Percentiles rank a stretch among this genome's conserved stretches.
phyloP scores from a whole-genome alignment of 2,888 invertebrate species.

The Pecten maximus region DNA sequence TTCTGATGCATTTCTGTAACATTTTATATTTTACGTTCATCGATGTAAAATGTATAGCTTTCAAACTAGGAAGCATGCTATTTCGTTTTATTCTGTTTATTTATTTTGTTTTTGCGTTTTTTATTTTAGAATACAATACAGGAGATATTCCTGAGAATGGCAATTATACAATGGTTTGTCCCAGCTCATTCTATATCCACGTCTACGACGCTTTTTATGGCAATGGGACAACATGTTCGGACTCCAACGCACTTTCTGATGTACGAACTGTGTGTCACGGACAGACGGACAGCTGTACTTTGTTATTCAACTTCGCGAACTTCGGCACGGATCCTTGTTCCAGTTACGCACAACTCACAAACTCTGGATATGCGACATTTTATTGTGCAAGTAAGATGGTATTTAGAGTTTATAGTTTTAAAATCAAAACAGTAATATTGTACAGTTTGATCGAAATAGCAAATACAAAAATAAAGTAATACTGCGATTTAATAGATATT shows the following conservation, averaged over 20 bases:
- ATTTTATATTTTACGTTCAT: no score
- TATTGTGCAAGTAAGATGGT: neutral
- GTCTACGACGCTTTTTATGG: constrained; percentile 13
- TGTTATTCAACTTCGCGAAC: neutral
- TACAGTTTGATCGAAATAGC: no score
- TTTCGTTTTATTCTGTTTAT: no score
- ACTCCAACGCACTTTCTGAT: neutral
- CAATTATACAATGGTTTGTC: constrained; percentile 1
- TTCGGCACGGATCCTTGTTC: neutral
- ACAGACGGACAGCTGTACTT: neutral
- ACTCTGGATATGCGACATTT: neutral
- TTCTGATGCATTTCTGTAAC: no score
- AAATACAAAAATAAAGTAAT: no score
- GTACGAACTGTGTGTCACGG: neutral
- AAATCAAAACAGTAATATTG: no score
- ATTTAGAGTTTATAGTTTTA: no score
- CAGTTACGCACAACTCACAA: neutral
- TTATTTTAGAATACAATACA: constrained; percentile 7
- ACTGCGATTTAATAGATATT: no score
- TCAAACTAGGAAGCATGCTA: no score
- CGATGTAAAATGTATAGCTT: no score
- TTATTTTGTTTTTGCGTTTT: no score
- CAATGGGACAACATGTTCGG: neutral
- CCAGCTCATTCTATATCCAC: neutral
- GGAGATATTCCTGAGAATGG: neutral